These are phyloP conservation scores for Barbus barbus DNA, from an alignment of 2,113 vertebrate species.

Conservation along the genomic window DNA sequence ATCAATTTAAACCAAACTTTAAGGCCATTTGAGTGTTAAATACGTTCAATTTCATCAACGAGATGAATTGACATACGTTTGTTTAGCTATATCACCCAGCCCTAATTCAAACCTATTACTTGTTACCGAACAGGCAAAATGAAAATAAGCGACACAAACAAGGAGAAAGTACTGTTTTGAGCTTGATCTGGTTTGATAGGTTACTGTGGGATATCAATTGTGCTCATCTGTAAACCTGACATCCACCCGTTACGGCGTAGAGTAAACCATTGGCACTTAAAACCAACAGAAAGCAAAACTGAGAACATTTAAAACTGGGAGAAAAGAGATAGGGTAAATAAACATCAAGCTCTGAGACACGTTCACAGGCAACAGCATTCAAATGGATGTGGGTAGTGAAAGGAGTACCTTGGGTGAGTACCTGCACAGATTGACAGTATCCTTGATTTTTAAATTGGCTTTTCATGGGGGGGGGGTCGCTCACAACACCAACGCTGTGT, in stretches of 20 bases:
- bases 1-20: neutral
- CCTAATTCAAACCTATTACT: neutral
- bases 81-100: constrained; percentile 4
- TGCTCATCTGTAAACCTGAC: constrained; percentile 48
- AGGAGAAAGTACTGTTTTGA: constrained; percentile 19
- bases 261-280: constrained; percentile 37
- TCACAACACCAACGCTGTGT: constrained; percentile 99
- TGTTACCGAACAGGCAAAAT: constrained; percentile 3
- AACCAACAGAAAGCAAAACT: constrained; percentile 46
- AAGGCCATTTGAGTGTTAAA: neutral
- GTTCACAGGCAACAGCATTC: constrained; percentile 99
- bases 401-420: constrained; percentile 99
- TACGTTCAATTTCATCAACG: neutral
- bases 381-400: constrained; percentile 99
- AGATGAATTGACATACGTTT: neutral
- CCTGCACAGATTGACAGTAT: constrained; percentile 99
- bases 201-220: constrained; percentile 63
- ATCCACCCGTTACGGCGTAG: constrained; percentile 29
- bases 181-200: constrained; percentile 26
- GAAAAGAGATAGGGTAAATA: constrained; percentile 65
- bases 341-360: constrained; percentile 83
- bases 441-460: constrained; percentile 99
- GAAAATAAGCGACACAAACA: constrained; percentile 18
- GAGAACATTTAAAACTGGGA: constrained; percentile 69
- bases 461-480: constrained; percentile 92